Evolutionary conservation across 2,888 invertebrate species (phyloP), one percentile per base, ranked within the genome.

Genomic region (Apodemia duryi): DNA sequence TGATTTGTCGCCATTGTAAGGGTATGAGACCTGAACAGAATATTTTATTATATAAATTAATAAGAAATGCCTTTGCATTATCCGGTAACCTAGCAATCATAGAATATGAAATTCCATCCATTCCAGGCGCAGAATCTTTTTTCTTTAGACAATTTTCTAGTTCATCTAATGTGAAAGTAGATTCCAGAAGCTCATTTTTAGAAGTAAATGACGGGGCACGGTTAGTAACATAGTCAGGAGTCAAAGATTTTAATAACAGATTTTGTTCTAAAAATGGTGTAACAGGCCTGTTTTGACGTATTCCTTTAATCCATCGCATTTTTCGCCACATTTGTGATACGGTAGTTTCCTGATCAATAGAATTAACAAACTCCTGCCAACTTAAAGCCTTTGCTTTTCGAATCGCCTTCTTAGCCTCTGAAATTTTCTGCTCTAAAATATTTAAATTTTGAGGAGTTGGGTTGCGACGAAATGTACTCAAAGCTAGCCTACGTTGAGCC

Each of bases 381-480:
- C 43, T 57, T 51, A 43, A 4, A 9, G 38, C 51, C 28, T 60
- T 64, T 0, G 65, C 65, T 38, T 60, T 51, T 11, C 28, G 32
- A 21, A 68, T 66, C 28, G 62, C 2, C 29, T 29, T 4, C 11
- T 65, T 52, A 10, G 64, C 35, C 57, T 65, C 51, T 7, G 11
- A 21, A 28, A 52, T 66, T 54, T 66, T 67, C 21, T 62, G n/a
- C 62, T 69, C 49, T 28, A 71, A 51, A 29, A 11, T 29, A 51
- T 21, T 41, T 13, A 66, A 51, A 32, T 69, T 68, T n/a, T 65
- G 46, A 0, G 68, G 67, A 13, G 66, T 68, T 1, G 69, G 69
- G n/a, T 49, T 49, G 13, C 49, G 21, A n/a, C 51, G 51, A 7
- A 51, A 51, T 2, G 10, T 21, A 21, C 51, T 51, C 21, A 51